Evolutionary conservation across 1,140 invertebrate genomes (phyloP), one percentile per base, ranked within the genome.

Genomic region (Ctenoplectra terminalis): DNA sequence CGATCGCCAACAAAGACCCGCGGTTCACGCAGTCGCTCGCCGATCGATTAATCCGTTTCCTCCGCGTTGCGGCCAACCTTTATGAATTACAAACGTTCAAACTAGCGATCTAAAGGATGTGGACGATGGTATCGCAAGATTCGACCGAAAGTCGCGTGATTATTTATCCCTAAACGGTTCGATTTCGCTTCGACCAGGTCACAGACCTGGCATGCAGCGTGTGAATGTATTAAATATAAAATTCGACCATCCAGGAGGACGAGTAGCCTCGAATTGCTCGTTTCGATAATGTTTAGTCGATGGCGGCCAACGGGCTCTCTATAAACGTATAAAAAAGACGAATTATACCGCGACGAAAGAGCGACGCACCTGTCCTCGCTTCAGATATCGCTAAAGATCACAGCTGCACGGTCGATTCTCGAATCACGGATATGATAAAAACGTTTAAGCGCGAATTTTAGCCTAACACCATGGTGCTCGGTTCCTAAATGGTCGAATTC

Each of bases 301-400:
- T 48, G 46, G 34, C 26, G 63, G 13, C 26, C 46, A 29, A 37
- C 26, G 17, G 75, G 52, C 26, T 71, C 50, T 8, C 31, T 86
- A 86, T 86, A 86, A 86, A 87, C 50, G 54, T 87, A 86, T 86
- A 86, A 87, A 85, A 85, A 83, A 67, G 58, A 83, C 78, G 73
- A 80, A 56, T 81, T 23, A 46, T n/a, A 31, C n/a, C 48, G n/a
- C 52, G 76, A 50, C n/a, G 26, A 34, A 86, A 81, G 26, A 84
- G 56, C 64, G 40, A 78, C 50, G 17, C n/a, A 74, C n/a, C 11
- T 72, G 43, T 17, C 52, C 29, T 46, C 43, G 26, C n/a, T 31
- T 71, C 26, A 17, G 9, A 5, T 61, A 69, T 61, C 46, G 43
- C n/a, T 31, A 11, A 40, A 26, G 26, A 72, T 74, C 58, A 63